phyloP scores from a whole-genome alignment of 2,888 invertebrate genomes.

The Lasioglossum vierecki region DNA sequence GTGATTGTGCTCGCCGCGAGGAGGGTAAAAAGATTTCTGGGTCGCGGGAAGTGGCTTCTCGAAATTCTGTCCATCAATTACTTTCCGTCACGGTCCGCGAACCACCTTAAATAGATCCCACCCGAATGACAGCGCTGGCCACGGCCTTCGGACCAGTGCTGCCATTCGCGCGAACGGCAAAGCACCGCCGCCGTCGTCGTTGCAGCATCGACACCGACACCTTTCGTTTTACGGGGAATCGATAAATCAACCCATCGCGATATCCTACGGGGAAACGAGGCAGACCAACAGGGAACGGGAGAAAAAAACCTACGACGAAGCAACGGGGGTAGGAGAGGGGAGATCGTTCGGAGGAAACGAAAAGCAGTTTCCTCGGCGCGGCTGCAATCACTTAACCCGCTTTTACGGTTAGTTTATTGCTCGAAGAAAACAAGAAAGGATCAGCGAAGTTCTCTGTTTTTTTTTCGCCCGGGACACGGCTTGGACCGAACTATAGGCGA shows the following conservation, averaged over 20 bases:
- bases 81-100: slow-evolving; percentile 34
- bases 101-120: slow-evolving; percentile 35
- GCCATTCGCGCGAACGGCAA: slow-evolving; percentile 2
- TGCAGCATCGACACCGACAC: slow-evolving; percentile 42
- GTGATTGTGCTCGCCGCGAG: not conserved
- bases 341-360: slow-evolving; percentile 33
- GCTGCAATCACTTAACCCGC: slow-evolving; percentile 76
- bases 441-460: slow-evolving; percentile 34
- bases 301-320: slow-evolving; percentile 17
- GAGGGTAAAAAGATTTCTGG: slow-evolving; percentile 13
- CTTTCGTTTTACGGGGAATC: slow-evolving; percentile 60
- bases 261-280: slow-evolving; percentile 45
- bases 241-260: slow-evolving; percentile 60
- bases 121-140: not conserved
- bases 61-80: slow-evolving; percentile 44
- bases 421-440: slow-evolving; percentile 57
- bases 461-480: slow-evolving; percentile 21
- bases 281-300: not conserved
- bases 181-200: slow-evolving; percentile 9
- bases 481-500: not conserved
- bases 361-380: slow-evolving; percentile 55
- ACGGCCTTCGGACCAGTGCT: not conserved
- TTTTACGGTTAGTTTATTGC: slow-evolving; percentile 79
- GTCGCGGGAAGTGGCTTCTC: slow-evolving; percentile 15
- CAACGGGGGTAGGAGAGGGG: not conserved